Conservation (phyloP, 2,797 vertebrate species). For the Cirrhinus molitorella region DNA sequence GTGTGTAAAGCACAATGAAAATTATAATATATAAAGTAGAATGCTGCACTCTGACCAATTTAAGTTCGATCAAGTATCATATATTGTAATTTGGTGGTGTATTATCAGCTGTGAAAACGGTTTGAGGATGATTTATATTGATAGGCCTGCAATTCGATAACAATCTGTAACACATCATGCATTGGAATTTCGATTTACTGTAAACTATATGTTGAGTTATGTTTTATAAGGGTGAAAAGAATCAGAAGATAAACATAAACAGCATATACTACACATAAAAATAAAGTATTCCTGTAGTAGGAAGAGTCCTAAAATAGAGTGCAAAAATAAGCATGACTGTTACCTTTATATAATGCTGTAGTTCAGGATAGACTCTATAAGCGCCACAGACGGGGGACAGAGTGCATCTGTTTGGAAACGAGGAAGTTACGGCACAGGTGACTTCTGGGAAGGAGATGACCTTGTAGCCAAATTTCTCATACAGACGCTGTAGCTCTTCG, state of each 20-base stretch:
- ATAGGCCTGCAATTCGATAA: background rate
- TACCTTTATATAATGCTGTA: constrained; percentile 92
- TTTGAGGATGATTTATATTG: background rate
- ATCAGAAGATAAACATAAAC: background rate
- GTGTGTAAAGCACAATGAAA: background rate
- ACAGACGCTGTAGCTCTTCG: constrained; percentile 85
- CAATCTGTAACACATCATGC: background rate
- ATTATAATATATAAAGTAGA: background rate
- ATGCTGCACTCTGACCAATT: background rate
- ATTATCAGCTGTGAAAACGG: background rate
- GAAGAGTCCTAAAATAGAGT: too few species aligned
- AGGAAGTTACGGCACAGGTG: constrained; percentile 90
- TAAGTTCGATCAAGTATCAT: background rate
- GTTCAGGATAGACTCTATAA: constrained; percentile 87
- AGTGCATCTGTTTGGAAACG: constrained; percentile 87
- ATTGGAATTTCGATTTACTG: background rate
- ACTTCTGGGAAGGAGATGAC: constrained; percentile 92
- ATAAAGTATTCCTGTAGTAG: background rate
- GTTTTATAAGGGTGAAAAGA: background rate
- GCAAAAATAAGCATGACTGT: background rate
- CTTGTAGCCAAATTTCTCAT: constrained; percentile 93
- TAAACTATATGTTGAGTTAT: background rate
- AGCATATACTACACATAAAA: background rate
- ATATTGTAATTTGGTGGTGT: background rate
- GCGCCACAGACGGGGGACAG: constrained; percentile 88